Conservation (phyloP, 2,797 vertebrate genomes). For the Mionectes olivaceus region DNA sequence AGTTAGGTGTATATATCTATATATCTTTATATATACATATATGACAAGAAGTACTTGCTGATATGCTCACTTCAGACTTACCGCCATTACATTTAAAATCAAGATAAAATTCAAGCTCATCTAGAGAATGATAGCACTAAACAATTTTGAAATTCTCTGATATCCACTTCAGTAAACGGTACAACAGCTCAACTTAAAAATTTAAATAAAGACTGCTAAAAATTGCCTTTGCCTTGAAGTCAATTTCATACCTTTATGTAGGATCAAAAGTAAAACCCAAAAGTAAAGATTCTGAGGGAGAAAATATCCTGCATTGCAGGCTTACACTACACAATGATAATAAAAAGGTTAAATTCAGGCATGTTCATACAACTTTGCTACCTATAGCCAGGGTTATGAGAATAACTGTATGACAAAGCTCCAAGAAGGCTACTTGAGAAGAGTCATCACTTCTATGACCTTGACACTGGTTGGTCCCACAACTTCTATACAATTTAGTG, state of each 20-base stretch:
- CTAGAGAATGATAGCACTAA: background rate
- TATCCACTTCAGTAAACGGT: background rate
- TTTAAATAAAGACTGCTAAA: background rate
- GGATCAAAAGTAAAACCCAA: background rate
- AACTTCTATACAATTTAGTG: slow-evolving; percentile 74
- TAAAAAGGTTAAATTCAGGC: slow-evolving; percentile 10
- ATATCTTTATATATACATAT: background rate
- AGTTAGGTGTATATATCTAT: background rate
- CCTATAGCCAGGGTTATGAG: slow-evolving; percentile 14
- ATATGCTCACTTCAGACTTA: background rate
- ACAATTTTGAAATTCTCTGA: background rate
- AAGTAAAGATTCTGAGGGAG: background rate
- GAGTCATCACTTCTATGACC: slow-evolving; percentile 68
- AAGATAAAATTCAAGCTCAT: background rate
- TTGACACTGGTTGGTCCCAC: slow-evolving; percentile 73
- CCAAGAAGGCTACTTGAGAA: slow-evolving; percentile 54
- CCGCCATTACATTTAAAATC: background rate
- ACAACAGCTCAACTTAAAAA: background rate
- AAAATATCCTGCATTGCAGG: background rate
- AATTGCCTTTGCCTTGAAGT: background rate
- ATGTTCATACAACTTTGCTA: background rate
- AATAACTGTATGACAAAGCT: slow-evolving; percentile 43
- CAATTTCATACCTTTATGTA: background rate
- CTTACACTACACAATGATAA: background rate
- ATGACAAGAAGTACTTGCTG: background rate